Percentiles rank a stretch among this genome's conserved stretches.
Evolutionary conservation across 2,888 invertebrate species (phyloP).

Genomic region (Clistopyga incitator): DNA sequence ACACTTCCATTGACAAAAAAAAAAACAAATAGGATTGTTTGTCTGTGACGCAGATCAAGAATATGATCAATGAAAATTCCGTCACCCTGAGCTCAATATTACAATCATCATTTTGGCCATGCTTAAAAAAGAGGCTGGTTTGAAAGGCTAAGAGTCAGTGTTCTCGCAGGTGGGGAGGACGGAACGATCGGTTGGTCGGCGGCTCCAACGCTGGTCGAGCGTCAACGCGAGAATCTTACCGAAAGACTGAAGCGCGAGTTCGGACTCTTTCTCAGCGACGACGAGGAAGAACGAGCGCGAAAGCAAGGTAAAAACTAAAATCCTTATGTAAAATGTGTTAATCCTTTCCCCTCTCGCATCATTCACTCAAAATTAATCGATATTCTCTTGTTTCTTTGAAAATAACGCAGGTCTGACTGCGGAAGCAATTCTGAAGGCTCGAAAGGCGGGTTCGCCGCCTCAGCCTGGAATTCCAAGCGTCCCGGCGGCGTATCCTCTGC

Average conservation of each 20-base stretch:
- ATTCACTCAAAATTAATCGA: too few species aligned
- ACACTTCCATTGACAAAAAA: too few species aligned
- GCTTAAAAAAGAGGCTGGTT: conserved; percentile 68
- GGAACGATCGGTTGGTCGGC: conserved; percentile 88
- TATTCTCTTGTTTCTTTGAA: not conserved
- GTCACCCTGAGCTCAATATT: not conserved
- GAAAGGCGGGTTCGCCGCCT: conserved; percentile 74
- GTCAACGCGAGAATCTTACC: conserved; percentile 94
- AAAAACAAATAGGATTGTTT: too few species aligned
- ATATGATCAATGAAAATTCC: too few species aligned
- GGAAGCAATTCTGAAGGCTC: conserved; percentile 79
- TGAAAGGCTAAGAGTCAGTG: conserved; percentile 70
- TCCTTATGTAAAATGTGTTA: too few species aligned
- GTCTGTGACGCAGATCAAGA: too few species aligned
- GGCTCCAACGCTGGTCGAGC: conserved; percentile 93
- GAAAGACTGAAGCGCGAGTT: conserved; percentile 93
- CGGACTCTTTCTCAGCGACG: conserved; percentile 90
- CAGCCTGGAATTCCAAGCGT: conserved; percentile 62
- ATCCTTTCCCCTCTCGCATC: not conserved
- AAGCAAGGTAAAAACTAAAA: conserved; percentile 85
- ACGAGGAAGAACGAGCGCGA: conserved; percentile 87
- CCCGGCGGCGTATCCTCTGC: conserved; percentile 72
- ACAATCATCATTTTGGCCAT: conserved; percentile 59
- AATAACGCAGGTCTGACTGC: conserved; percentile 77
- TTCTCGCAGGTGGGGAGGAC: conserved; percentile 79